Conservation (phyloP, 1,140 invertebrate genomes). For the Ectropis grisescens region DNA sequence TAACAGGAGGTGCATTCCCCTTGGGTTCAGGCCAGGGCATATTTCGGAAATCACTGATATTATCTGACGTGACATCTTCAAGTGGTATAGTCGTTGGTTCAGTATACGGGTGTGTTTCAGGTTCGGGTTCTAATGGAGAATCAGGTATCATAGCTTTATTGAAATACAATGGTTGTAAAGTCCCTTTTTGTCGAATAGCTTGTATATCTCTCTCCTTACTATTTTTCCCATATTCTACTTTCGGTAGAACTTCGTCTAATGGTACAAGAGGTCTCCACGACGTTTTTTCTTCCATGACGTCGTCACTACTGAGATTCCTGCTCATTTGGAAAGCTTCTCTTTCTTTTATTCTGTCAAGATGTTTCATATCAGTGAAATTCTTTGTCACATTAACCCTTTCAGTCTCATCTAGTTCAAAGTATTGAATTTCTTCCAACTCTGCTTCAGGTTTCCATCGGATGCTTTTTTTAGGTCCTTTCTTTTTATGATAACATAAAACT, state of each 20-base stretch:
- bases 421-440: conserved; percentile 85
- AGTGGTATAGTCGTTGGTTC: conserved; percentile 89
- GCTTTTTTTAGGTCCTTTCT: conserved; percentile 83
- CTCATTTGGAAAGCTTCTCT: conserved; percentile 83
- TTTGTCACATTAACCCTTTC: conserved; percentile 95
- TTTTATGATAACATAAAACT: conserved; percentile 77
- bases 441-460: conserved; percentile 87
- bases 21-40: conserved; percentile 88
- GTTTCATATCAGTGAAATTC: conserved; percentile 93
- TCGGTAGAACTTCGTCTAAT: conserved; percentile 76
- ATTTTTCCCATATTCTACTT: conserved; percentile 79
- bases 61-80: conserved; percentile 88
- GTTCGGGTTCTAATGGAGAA: conserved; percentile 86
- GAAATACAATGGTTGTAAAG: conserved; percentile 89
- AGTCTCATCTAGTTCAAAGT: conserved; percentile 94
- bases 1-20: conserved; percentile 61
- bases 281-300: conserved; percentile 83
- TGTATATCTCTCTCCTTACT: conserved; percentile 91
- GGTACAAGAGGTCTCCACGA: conserved; percentile 78
- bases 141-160: conserved; percentile 89
- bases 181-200: conserved; percentile 85
- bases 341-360: conserved; percentile 88
- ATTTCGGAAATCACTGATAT: conserved; percentile 80
- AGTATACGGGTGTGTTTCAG: conserved; percentile 80
- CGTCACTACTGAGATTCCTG: conserved; percentile 82